These are phyloP conservation scores for Hirtodrosophila confusa DNA, from an alignment of 2,888 invertebrate genomes.

Conservation along the genomic window DNA sequence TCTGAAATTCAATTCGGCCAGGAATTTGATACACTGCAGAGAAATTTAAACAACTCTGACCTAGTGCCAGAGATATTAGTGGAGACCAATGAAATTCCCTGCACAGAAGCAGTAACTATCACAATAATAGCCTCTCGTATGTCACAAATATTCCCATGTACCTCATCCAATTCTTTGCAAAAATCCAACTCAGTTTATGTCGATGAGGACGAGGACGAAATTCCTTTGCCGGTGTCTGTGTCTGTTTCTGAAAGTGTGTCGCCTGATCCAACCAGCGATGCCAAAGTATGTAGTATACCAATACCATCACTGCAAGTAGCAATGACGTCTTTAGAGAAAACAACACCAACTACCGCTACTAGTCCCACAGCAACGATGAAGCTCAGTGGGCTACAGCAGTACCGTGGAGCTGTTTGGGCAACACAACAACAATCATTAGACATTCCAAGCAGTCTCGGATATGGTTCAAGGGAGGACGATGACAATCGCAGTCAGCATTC, in stretches of 20 bases:
- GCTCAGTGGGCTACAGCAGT: conserved; percentile 8
- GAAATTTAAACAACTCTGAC: conserved; percentile 2
- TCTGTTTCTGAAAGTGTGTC: neutral
- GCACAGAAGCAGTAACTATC: neutral
- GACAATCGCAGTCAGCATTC: conserved; percentile 95
- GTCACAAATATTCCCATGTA: neutral
- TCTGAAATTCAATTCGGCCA: neutral
- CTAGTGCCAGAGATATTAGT: conserved; percentile 16
- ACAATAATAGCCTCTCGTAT: neutral
- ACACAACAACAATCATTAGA: conserved; percentile 87
- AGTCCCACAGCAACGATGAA: conserved; percentile 1
- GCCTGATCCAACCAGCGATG: neutral
- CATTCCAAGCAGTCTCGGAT: conserved; percentile 86
- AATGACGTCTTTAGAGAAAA: conserved; percentile 2
- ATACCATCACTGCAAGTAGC: conserved; percentile 10
- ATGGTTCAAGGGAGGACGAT: conserved; percentile 88
- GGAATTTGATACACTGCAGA: neutral
- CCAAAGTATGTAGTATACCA: conserved; percentile 4
- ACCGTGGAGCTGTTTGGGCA: conserved; percentile 86
- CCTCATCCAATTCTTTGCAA: neutral
- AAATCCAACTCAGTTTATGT: neutral
- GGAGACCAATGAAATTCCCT: conserved; percentile 12
- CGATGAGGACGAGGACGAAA: conserved; percentile 2
- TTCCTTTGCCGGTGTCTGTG: neutral
- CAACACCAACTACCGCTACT: neutral